Percentiles rank a stretch among this genome's conserved stretches.
Conservation (phyloP, 1,140 invertebrate species). For the Bombus confusus region DNA sequence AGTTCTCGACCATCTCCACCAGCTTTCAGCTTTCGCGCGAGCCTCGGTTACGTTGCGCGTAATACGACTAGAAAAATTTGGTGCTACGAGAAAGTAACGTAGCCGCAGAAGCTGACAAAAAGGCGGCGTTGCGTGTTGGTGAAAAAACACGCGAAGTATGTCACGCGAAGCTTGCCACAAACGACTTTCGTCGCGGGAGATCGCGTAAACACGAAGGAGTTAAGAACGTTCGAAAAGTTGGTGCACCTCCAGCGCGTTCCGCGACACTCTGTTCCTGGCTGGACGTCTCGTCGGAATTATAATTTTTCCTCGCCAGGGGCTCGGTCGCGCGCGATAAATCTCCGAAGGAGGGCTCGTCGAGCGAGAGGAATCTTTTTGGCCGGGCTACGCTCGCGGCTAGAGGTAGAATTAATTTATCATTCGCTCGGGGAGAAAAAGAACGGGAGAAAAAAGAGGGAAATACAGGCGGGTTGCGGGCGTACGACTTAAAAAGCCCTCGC, state of each 20-base stretch:
- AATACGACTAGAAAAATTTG: no score
- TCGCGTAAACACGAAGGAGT: not conserved
- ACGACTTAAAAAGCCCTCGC: conserved; percentile 40
- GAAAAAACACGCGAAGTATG: no score
- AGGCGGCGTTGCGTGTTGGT: no score
- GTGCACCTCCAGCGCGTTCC: not conserved
- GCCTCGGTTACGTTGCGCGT: no score
- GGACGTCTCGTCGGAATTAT: conserved; percentile 27
- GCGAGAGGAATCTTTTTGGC: conserved; percentile 38
- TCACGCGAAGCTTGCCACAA: no score
- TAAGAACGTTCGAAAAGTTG: not conserved
- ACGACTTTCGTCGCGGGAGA: not conserved
- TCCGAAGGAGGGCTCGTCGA: not conserved
- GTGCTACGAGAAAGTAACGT: no score
- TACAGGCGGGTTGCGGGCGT: not conserved
- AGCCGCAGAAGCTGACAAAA: no score
- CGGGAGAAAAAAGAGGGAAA: not conserved
- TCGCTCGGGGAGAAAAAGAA: not conserved
- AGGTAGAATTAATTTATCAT: conserved; percentile 54
- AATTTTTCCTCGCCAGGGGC: conserved; percentile 1
- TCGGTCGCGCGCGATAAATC: conserved; percentile 45
- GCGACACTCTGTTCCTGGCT: conserved; percentile 8
- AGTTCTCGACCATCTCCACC: no score
- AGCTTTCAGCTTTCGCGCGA: no score
- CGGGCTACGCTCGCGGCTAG: not conserved